Evolutionary conservation across 2,888 invertebrate species (phyloP).

Genomic region (Andrena praecox): DNA sequence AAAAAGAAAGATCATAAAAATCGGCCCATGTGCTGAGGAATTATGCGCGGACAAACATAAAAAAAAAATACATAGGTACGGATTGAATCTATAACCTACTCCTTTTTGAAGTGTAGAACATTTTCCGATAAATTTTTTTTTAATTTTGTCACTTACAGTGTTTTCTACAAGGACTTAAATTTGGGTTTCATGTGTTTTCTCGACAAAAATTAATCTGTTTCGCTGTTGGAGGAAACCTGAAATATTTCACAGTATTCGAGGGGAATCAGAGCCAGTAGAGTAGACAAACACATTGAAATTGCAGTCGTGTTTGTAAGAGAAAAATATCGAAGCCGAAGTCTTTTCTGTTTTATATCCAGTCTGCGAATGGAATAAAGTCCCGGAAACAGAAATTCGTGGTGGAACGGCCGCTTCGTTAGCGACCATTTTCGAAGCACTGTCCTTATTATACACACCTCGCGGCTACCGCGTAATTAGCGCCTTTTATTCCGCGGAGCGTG

Average conservation of each 20-base stretch:
- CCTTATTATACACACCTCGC: slow-evolving; percentile 12
- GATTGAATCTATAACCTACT: too few species aligned
- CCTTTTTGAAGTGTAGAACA: too few species aligned
- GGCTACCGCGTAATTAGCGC: slow-evolving; percentile 27
- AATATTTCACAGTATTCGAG: neutral
- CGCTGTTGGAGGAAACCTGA: neutral
- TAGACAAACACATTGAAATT: neutral
- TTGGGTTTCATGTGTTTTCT: too few species aligned
- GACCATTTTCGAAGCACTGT: slow-evolving; percentile 27
- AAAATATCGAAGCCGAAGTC: neutral
- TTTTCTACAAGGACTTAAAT: too few species aligned
- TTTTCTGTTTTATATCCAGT: slow-evolving; percentile 12
- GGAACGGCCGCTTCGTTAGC: slow-evolving; percentile 40
- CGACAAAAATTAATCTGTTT: too few species aligned
- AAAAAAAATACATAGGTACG: too few species aligned
- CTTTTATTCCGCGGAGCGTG: slow-evolving; percentile 8
- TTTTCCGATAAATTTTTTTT: too few species aligned
- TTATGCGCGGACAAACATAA: too few species aligned
- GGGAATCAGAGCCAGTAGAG: neutral
- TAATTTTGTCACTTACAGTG: too few species aligned
- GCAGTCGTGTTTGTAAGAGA: neutral
- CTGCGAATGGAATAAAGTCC: slow-evolving; percentile 10
- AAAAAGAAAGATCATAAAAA: too few species aligned
- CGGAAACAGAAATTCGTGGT: slow-evolving; percentile 24
- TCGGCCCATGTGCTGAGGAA: too few species aligned